Conservation (phyloP, 2,888 invertebrate genomes). For the Leptura quadrifasciata region DNA sequence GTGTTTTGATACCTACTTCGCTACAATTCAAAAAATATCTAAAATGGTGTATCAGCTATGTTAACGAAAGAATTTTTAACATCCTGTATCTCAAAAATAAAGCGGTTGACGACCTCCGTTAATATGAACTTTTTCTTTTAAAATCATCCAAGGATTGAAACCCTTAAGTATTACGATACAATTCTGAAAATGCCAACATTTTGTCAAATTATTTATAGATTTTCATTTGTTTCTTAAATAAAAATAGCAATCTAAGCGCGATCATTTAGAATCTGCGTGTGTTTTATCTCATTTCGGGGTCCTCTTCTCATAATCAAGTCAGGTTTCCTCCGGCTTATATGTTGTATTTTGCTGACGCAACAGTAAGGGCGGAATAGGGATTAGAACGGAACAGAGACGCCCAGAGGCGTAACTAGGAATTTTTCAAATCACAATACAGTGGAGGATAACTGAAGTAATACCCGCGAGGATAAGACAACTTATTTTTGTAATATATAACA, state of each 20-base stretch:
- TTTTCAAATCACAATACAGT: background rate
- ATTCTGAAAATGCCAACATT: background rate
- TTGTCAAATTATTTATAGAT: background rate
- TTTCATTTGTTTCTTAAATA: slow-evolving; percentile 22
- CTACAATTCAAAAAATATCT: no score
- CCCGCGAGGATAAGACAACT: no score
- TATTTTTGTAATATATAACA: no score
- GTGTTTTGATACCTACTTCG: no score
- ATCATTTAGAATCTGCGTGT: slow-evolving; percentile 34
- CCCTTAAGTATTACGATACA: no score
- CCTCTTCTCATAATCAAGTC: slow-evolving; percentile 45
- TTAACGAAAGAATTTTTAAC: no score
- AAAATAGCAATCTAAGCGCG: slow-evolving; percentile 29
- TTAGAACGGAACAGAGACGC: slow-evolving; percentile 6
- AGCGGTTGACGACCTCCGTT: no score
- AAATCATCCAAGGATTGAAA: no score
- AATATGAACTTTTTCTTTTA: no score
- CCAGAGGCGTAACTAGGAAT: slow-evolving; percentile 22
- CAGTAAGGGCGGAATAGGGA: slow-evolving; percentile 35
- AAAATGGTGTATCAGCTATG: no score
- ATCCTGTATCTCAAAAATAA: no score
- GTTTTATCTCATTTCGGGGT: slow-evolving; percentile 25
- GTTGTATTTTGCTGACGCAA: slow-evolving; percentile 39
- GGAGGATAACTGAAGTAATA: background rate
- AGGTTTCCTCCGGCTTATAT: slow-evolving; percentile 41